phyloP scores from a whole-genome alignment of 2,113 vertebrate genomes.

The Trogon surrucura region DNA sequence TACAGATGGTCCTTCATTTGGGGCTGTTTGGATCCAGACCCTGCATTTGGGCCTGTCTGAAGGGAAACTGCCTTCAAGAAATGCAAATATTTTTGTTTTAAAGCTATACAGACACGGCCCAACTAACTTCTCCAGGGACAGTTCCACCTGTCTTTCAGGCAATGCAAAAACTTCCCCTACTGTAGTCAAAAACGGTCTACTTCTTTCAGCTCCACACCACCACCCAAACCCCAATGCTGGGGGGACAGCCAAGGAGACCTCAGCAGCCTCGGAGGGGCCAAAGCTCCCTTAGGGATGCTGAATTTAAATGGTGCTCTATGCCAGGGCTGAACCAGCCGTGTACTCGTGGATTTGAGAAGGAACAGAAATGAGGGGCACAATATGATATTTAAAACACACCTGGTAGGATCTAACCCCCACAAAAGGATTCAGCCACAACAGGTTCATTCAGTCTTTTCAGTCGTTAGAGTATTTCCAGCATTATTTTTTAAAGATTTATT shows the following conservation, averaged over 20 bases:
- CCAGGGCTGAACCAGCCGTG: not conserved
- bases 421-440: not conserved
- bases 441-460: not conserved
- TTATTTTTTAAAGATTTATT: slow-evolving; percentile 35
- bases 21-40: not conserved
- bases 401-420: not conserved
- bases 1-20: slow-evolving; percentile 38
- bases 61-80: not conserved
- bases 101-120: not conserved
- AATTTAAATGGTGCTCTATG: not conserved
- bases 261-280: not conserved
- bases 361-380: not conserved
- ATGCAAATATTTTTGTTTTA: not conserved
- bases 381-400: not conserved
- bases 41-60: not conserved
- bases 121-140: not conserved
- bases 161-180: not conserved
- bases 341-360: not conserved
- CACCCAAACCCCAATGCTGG: not conserved
- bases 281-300: not conserved
- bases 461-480: not conserved
- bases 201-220: not conserved
- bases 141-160: not conserved
- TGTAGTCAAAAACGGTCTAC: not conserved
- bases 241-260: not conserved